Evolutionary conservation across 2,113 vertebrate species (phyloP), one percentile per base, ranked within the genome.

Genomic region (Microcebus ravelobensis): DNA sequence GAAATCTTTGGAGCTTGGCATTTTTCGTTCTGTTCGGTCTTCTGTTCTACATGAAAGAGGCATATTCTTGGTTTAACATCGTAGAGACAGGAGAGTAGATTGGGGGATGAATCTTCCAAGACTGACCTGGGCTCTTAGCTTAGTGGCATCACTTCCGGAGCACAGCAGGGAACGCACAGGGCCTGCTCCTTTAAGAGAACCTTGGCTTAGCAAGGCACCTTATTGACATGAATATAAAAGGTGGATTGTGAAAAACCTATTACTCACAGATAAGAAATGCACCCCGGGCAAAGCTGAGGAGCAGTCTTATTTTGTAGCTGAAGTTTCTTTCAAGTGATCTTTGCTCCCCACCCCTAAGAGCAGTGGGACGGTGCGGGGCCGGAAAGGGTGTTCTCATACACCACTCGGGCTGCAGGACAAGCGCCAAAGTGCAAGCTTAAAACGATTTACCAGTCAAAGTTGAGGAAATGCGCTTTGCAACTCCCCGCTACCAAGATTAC

Each of bases 201-300:
- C 98, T 98, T 98, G 98, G 97, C 98, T 97, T 97, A 86, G 92
- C 92, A 50, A 87, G 96, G 93, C 90, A 9, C 84, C 63, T 98
- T 96, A 98, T 80, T 98, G 97, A 79, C 90, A 98, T 97, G 98
- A 98, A 96, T 97, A 98, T 97, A 98, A 98, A 98, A 98, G 98
- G 97, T 98, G 96, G 98, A 98, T 99, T 98, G 98, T 98, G 98
- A 98, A 98, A 98, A 98, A 96, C 96, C 93, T 96, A 96, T 99
- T 98, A 98, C 98, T 98, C 98, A 98, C 94, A 95, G 96, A 94
- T 97, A 97, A 98, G 98, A 98, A 98, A 98, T 99, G 97, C 98
- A 98, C 98, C 98, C 93, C 80, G 52, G 98, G 99, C 98, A 1
- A 98, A 97, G 96, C 98, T 89, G 91, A 90, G 96, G 61, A 93